These are phyloP conservation scores for Galemys pyrenaicus DNA, from an alignment of 2,113 vertebrate genomes.

Conservation along the genomic window DNA sequence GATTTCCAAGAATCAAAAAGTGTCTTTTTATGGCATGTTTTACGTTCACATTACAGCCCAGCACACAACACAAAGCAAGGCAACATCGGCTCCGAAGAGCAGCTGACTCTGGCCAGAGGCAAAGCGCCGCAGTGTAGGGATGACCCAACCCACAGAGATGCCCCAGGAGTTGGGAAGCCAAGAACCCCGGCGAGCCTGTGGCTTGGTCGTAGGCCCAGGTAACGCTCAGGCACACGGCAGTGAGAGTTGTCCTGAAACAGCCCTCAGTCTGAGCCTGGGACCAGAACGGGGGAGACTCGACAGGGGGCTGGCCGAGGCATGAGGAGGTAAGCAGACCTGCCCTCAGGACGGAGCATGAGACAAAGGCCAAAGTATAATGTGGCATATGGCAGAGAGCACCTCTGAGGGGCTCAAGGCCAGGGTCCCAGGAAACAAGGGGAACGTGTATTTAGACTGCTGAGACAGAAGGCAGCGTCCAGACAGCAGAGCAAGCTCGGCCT, in stretches of 20 bases:
- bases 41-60: not conserved
- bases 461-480: not conserved
- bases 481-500: not conserved
- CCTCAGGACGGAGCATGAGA: not conserved
- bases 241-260: not conserved
- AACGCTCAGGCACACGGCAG: not conserved
- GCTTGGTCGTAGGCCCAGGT: not conserved
- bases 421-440: not conserved
- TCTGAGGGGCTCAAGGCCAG: not conserved
- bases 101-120: not conserved
- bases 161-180: not conserved
- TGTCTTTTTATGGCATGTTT: not conserved
- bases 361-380: not conserved
- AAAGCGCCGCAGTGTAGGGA: not conserved
- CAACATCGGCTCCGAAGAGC: no score
- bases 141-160: not conserved
- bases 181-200: not conserved
- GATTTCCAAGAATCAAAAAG: not conserved
- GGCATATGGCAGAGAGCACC: not conserved
- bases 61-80: not conserved
- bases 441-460: not conserved
- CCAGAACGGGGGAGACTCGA: not conserved
- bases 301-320: no score
- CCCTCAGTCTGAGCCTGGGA: not conserved
- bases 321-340: no score